phyloP scores from a whole-genome alignment of 92 coral and sea anemone species.

The Diadumene lineata region DNA sequence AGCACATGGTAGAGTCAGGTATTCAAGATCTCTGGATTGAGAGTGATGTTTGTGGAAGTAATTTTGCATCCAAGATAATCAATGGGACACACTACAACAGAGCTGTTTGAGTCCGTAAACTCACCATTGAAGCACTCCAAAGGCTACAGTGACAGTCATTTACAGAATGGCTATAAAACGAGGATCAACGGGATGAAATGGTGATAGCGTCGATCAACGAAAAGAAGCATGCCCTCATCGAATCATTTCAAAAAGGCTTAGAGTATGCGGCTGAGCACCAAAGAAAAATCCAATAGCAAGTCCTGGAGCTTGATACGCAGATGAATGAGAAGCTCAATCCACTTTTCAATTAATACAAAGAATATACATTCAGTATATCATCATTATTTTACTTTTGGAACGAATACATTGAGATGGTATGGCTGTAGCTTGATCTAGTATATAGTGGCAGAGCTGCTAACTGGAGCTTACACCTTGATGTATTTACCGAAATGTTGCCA shows the following conservation, averaged over 20 bases:
- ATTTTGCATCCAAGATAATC: slow-evolving; percentile 14
- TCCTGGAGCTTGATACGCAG: background rate
- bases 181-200: slow-evolving; percentile 5
- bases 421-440: slow-evolving; percentile 26
- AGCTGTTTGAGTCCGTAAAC: slow-evolving; percentile 32
- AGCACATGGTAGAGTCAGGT: slow-evolving; percentile 24
- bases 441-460: background rate
- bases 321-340: background rate
- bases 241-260: slow-evolving; percentile 5
- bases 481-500: slow-evolving; percentile 16
- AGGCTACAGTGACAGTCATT: slow-evolving; percentile 35
- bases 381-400: background rate
- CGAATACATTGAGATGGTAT: slow-evolving; percentile 25
- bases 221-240: slow-evolving; percentile 3
- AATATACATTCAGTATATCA: background rate
- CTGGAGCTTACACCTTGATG: background rate
- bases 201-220: background rate
- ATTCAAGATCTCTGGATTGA: slow-evolving; percentile 24
- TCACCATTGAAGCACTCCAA: slow-evolving; percentile 13
- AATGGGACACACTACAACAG: slow-evolving; percentile 39
- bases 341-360: background rate
- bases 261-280: slow-evolving; percentile 1
- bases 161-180: slow-evolving; percentile 5
- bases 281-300: slow-evolving; percentile 16
- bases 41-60: slow-evolving; percentile 28